A percentile compares a stretch with the other conserved stretches of the same genome.
Conservation (phyloP, 2,797 vertebrate genomes). For the Meriones psammophilus region DNA sequence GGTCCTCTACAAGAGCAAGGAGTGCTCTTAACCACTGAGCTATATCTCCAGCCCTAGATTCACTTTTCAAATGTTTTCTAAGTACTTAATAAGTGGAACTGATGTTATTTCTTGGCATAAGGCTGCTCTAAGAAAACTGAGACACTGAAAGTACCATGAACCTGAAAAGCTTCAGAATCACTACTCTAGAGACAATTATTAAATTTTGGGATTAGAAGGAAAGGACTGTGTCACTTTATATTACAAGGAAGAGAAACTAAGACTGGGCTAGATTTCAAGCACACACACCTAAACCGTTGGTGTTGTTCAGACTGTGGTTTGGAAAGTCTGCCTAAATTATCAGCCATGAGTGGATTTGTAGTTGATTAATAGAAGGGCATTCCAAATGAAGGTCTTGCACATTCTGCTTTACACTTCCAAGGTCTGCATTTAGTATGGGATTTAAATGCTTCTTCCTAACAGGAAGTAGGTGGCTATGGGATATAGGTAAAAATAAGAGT, state of each 20-base stretch:
- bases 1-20: neutral
- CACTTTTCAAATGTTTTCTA: constrained; percentile 40
- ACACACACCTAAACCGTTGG: neutral
- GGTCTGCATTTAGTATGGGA: neutral
- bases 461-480: neutral
- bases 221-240: constrained; percentile 28
- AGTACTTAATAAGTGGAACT: constrained; percentile 21
- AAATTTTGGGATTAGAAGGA: constrained; percentile 19
- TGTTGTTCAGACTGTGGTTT: constrained; percentile 9
- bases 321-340: constrained; percentile 8
- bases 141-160: neutral
- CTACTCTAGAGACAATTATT: constrained; percentile 16
- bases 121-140: neutral
- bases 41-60: neutral
- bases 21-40: neutral
- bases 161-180: neutral
- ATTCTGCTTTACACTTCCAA: neutral
- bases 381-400: neutral
- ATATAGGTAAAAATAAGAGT: neutral
- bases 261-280: neutral
- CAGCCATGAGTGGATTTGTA: neutral
- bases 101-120: neutral
- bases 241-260: constrained; percentile 36
- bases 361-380: constrained; percentile 22
- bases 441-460: neutral